Conservation (phyloP, 1,140 invertebrate genomes). For the Hycleus phaleratus region DNA sequence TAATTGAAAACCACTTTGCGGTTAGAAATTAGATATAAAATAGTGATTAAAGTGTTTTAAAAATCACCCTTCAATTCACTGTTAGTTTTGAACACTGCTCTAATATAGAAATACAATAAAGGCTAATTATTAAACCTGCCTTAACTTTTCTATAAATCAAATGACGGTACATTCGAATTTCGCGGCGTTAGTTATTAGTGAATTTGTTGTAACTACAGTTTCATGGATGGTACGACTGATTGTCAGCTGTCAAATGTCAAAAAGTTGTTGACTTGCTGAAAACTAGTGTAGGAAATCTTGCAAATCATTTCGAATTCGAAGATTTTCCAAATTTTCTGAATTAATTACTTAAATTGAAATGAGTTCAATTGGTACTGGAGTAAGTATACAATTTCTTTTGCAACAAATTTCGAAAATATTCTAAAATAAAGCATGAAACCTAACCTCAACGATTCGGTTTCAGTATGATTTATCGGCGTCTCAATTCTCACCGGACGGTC, state of each 20-base stretch:
- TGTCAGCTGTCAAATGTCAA: slow-evolving; percentile 8
- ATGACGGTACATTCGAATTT: no score
- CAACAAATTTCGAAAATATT: background rate
- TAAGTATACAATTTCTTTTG: slow-evolving; percentile 48
- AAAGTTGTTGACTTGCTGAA: background rate
- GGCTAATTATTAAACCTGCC: no score
- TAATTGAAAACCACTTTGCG: no score
- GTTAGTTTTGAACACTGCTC: no score
- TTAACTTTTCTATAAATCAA: no score
- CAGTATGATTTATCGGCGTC: slow-evolving; percentile 98
- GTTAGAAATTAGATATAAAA: no score
- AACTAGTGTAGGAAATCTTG: slow-evolving; percentile 13
- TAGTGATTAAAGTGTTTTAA: no score
- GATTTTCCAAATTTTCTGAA: slow-evolving; percentile 2
- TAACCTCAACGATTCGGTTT: slow-evolving; percentile 27
- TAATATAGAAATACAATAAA: no score
- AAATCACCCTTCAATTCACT: no score
- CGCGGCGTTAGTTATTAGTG: no score
- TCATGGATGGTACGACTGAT: background rate
- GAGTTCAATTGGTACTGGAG: slow-evolving; percentile 94
- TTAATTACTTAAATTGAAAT: slow-evolving; percentile 46
- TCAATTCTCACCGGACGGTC: slow-evolving; percentile 98
- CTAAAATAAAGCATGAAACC: slow-evolving; percentile 3
- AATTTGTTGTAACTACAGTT: no score
- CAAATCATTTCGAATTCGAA: slow-evolving; percentile 15